Evolutionary conservation across 1,140 invertebrate genomes (phyloP), one percentile per base, ranked within the genome.

Genomic region (Lepidurus apus): DNA sequence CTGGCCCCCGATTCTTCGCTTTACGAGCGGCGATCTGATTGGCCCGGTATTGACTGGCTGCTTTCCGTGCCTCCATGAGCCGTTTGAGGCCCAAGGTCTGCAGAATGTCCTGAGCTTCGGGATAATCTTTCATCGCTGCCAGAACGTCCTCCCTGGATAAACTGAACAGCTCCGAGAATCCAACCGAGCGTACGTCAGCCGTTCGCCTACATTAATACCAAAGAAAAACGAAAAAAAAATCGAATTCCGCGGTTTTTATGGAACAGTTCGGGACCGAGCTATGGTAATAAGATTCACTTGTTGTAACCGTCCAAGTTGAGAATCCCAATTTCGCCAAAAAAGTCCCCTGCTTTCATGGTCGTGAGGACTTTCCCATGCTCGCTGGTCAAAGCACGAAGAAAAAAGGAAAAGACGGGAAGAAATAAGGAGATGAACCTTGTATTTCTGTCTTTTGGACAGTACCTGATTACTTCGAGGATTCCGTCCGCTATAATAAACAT

Each of bases 401-500:
- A 75, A 75, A 21, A 42, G 26, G 6, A 74, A 75, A 75, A 17
- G 7, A 42, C 42, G 74, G n/a, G 43, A 42, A 75, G 10, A 75
- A 75, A 43, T 24, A 7, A 17, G 34, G 43, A 42, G 24, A 75
- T 5, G 43, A 75, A 17, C n/a, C 13, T 75, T 42, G 13, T 17
- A n/a, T 75, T 75, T 75, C 43, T 43, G 11, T 21, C 17, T 42
- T 43, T 79, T 44, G 43, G 13, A 34, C 65, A 11, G 82, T 84
- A 91, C 90, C 89, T 90, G 81, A 95, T 93, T 13, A 98, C 96
- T 87, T 98, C 96, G 42, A 98, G 87, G 81, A 98, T 96, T 8
- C 96, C 96, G 85, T 98, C 96, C 10, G 96, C 96, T 82, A 98
- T 98, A 82, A 98, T 98, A 83, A 98, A 98, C 96, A 98, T 98